Conservation (phyloP, 2,797 vertebrate genomes). For the Triplophysa bombifrons region DNA sequence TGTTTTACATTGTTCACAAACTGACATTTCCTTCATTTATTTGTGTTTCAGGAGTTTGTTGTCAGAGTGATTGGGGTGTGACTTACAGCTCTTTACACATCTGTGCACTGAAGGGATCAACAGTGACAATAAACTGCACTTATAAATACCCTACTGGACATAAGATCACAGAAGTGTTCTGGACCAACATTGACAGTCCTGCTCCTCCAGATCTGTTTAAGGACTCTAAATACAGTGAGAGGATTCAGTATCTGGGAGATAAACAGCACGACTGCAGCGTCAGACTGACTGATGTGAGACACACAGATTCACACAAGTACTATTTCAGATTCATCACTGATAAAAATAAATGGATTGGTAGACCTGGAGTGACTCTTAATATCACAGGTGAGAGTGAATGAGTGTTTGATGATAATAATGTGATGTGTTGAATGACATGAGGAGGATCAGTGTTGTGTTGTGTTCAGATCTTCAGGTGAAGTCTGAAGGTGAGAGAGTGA, state of each 20-base stretch:
- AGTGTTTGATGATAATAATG: neutral
- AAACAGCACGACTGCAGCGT: neutral
- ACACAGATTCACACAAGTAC: slow-evolving; percentile 14
- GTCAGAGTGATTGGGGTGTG: neutral
- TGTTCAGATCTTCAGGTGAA: slow-evolving; percentile 46
- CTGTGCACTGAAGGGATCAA: slow-evolving; percentile 46
- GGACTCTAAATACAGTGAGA: slow-evolving; percentile 11
- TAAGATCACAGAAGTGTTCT: neutral
- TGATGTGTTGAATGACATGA: neutral
- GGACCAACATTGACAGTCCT: too few relatives aligned
- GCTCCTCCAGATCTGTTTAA: neutral
- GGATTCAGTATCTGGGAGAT: slow-evolving; percentile 12
- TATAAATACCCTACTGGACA: neutral
- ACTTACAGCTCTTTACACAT: slow-evolving; percentile 14
- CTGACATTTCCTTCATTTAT: neutral
- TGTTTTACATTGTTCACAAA: neutral
- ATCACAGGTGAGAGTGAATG: slow-evolving; percentile 42
- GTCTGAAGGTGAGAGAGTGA: slow-evolving; percentile 15
- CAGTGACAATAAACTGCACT: slow-evolving; percentile 42
- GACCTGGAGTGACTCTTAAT: slow-evolving; percentile 27
- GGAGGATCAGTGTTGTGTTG: neutral
- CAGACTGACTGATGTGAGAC: slow-evolving; percentile 38
- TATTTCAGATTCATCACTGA: slow-evolving; percentile 1
- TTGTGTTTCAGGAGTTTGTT: slow-evolving; percentile 33
- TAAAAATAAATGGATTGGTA: neutral